Percentiles rank a stretch among this genome's conserved stretches.
Evolutionary conservation across 2,888 invertebrate genomes (phyloP).

Genomic region (Gisinianus flammeolus): DNA sequence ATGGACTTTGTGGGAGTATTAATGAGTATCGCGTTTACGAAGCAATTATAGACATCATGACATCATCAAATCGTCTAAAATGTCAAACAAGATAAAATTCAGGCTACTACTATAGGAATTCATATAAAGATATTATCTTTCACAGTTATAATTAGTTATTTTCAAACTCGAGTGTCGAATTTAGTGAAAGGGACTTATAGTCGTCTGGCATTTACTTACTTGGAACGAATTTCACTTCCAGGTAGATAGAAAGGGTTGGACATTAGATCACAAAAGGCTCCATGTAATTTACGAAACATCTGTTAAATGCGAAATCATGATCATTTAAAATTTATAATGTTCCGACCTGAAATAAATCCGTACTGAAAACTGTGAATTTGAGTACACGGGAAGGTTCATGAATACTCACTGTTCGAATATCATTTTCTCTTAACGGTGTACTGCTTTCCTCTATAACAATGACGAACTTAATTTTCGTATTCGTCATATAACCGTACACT

Average conservation of each 20-base stretch:
- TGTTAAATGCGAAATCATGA: conserved; percentile 61
- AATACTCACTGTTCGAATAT: conserved; percentile 80
- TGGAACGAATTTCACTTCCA: conserved; percentile 84
- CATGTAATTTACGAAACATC: conserved; percentile 90
- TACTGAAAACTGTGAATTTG: conserved; percentile 10
- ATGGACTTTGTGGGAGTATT: too few species aligned
- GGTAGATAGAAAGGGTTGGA: conserved; percentile 97
- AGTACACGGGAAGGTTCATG: neutral
- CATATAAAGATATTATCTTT: too few species aligned
- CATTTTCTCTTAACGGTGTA: conserved; percentile 86
- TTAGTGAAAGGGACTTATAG: neutral
- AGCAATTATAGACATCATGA: too few species aligned
- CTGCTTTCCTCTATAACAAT: conserved; percentile 90
- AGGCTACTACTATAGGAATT: too few species aligned
- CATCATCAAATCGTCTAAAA: conserved; percentile 34
- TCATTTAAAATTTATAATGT: conserved; percentile 4
- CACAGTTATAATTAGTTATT: neutral
- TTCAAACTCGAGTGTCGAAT: neutral
- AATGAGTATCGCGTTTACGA: too few species aligned
- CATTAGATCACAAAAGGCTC: conserved; percentile 89
- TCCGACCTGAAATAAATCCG: conserved; percentile 18
- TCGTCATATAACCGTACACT: conserved; percentile 98
- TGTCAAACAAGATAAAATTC: neutral
- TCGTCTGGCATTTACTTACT: conserved; percentile 68
- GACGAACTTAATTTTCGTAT: conserved; percentile 92